Percentiles rank a stretch among this genome's conserved stretches.
Evolutionary conservation across 2,888 invertebrate species (phyloP).

Genomic region (Lithophane leautieri): DNA sequence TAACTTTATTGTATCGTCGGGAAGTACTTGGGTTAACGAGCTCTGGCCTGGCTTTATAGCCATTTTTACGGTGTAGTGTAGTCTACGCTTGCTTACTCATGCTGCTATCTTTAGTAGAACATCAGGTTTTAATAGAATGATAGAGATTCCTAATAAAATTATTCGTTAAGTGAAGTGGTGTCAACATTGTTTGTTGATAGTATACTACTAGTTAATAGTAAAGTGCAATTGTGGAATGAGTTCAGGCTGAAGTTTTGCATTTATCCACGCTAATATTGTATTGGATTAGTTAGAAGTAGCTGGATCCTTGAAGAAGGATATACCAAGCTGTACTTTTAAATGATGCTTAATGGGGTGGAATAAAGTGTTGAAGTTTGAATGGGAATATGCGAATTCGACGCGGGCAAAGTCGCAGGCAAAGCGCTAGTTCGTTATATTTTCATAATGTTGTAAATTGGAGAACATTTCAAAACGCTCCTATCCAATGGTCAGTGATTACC

Average conservation of each 20-base stretch:
- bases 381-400: neutral
- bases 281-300: neutral
- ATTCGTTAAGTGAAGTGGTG: conserved; percentile 53
- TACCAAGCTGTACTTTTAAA: too few relatives aligned
- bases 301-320: too few relatives aligned
- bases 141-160: conserved; percentile 61
- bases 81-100: conserved; percentile 70
- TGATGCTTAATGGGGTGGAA: neutral
- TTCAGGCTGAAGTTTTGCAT: conserved; percentile 1
- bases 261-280: neutral
- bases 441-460: neutral
- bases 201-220: conserved; percentile 2
- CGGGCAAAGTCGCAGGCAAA: neutral
- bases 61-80: conserved; percentile 77
- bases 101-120: conserved; percentile 68
- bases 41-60: conserved; percentile 76
- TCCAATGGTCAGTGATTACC: neutral
- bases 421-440: neutral
- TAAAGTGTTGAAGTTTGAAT: neutral
- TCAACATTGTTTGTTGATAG: conserved; percentile 28
- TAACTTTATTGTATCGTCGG: conserved; percentile 81
- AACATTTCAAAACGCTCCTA: neutral
- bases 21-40: conserved; percentile 82
- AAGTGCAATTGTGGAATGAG: neutral
- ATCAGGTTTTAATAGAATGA: conserved; percentile 64